These are phyloP conservation scores for Plemyria rubiginata DNA, from an alignment of 2,888 invertebrate genomes.

Conservation along the genomic window DNA sequence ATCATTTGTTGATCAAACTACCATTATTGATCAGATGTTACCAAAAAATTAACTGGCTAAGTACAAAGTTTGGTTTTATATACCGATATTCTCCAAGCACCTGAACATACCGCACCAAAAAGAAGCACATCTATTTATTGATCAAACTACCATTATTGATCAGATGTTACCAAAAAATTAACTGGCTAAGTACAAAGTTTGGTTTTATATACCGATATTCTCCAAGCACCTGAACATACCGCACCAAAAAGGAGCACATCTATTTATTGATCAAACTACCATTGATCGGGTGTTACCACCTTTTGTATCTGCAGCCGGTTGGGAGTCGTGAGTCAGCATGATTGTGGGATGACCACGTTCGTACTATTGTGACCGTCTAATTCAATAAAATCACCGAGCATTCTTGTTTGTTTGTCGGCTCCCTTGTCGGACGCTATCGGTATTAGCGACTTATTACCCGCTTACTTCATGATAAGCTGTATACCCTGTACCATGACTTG, in stretches of 20 bases:
- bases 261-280: conserved; percentile 78
- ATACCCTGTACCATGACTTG: conserved; percentile 65
- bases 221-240: conserved; percentile 39
- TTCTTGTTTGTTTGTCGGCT: conserved; percentile 82
- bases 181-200: too few relatives aligned
- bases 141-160: conserved; percentile 49
- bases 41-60: too few relatives aligned
- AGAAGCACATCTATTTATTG: conserved; percentile 70
- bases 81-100: conserved; percentile 33
- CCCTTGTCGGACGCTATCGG: conserved; percentile 70
- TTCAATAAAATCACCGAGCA: conserved; percentile 83
- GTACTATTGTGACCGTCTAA: conserved; percentile 80
- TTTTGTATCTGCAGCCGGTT: conserved; percentile 57
- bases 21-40: too few relatives aligned
- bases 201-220: not conserved
- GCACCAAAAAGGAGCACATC: conserved; percentile 60
- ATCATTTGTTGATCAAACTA: conserved; percentile 71
- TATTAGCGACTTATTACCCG: conserved; percentile 63
- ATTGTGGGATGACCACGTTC: conserved; percentile 56
- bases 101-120: conserved; percentile 43
- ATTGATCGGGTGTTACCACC: conserved; percentile 82
- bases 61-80: too few relatives aligned
- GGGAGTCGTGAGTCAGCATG: conserved; percentile 77
- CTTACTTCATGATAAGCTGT: conserved; percentile 61
- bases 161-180: too few relatives aligned